Conservation (phyloP, 2,113 vertebrate species). For the Dipodomys stephensi region DNA sequence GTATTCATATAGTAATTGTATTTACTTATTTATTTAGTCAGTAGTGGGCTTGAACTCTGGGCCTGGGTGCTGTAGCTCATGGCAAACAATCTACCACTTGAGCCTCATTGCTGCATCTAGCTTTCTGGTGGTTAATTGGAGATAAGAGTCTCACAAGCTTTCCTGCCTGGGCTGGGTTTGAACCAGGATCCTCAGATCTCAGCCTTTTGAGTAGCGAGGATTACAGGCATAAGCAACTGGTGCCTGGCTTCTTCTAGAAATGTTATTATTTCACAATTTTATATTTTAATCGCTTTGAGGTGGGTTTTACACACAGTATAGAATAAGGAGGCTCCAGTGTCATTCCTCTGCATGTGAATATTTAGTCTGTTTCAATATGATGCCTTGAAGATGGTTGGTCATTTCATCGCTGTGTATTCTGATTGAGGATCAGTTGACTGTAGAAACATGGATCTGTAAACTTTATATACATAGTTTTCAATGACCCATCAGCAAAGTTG, state of each 20-base stretch:
- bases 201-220: too few species aligned
- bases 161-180: too few species aligned
- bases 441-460: background rate
- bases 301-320: background rate
- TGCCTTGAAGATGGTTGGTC: background rate
- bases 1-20: too few species aligned
- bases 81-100: too few species aligned
- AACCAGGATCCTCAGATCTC: too few species aligned
- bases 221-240: background rate
- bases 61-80: too few species aligned
- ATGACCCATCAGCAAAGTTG: background rate
- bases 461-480: too few species aligned
- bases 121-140: too few species aligned
- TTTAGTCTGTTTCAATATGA: background rate
- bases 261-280: background rate
- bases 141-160: too few species aligned
- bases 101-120: too few species aligned
- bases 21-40: too few species aligned
- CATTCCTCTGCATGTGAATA: background rate
- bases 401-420: background rate
- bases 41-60: too few species aligned
- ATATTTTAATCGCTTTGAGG: background rate
- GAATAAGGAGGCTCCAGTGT: background rate
- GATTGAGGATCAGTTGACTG: background rate
- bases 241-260: background rate